Base-by-base conservation (phyloP, 1,140 invertebrate species). In the Caenorhabditis tropicalis region DNA sequence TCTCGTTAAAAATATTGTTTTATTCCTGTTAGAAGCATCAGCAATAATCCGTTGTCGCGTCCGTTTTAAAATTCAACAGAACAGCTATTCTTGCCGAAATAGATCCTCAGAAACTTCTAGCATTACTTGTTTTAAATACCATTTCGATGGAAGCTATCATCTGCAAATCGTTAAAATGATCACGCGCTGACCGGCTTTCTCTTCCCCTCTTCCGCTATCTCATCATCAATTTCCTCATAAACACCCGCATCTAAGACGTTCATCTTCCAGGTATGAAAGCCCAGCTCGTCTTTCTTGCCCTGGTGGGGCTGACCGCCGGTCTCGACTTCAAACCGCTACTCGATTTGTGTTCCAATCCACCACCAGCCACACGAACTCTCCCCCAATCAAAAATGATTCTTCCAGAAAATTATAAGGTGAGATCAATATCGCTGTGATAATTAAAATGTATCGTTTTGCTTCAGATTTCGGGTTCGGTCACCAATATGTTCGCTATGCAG, bases 401-500 rank as follows among this genome's bases (percentile, higher is more conserved):
- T 36, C 36, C 53, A 29, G 53, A 9, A 27, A 9, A 21, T 4
- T 82, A 82, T 27, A 82, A 60, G n/a, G 81, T 82, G 3, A 27
- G 21, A 31, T 51, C 5, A 3, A 2, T 12, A 36, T 4, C 2
- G 51, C n/a, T 0, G 12, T 36, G 3, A 0, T 9, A 51, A 29
- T 31, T 31, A 29, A 21, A 39, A 51, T 21, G 12, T 39, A n/a
- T n/a, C n/a, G n/a, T n/a, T n/a, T n/a, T n/a, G n/a, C 48, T 82
- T 65, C 56, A 82, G 81, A 43, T 82, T 24, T 56, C 53, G 15
- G 81, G 81, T 5, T 60, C 81, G 24, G 24, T 60, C 0, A 82
- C 81, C 19, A 27, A 82, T 33, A 65, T 53, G 81, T 24, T n/a
- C 15, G 24, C 21, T 15, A 12, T 15, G 12, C 24, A 29, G 10